These are phyloP conservation scores for Drosophila orosa DNA, from an alignment of 1,140 invertebrate genomes.

Conservation along the genomic window DNA sequence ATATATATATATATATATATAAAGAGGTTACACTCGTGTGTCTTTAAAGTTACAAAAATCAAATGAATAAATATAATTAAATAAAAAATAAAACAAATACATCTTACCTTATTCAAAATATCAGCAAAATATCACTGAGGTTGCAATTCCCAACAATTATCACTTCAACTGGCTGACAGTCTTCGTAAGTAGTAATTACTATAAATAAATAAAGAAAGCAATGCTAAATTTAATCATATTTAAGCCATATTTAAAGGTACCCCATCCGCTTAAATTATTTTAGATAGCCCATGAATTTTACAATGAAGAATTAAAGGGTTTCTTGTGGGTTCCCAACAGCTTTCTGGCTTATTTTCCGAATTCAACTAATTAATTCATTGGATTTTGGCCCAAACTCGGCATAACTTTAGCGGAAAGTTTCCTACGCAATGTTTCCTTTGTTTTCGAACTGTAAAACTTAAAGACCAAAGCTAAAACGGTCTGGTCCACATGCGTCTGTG, in stretches of 20 bases:
- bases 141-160: not conserved
- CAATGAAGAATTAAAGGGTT: conserved; percentile 50
- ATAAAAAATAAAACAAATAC: not conserved
- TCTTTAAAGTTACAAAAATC: conserved; percentile 52
- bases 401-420: conserved; percentile 68
- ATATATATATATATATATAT: conserved; percentile 21
- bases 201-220: not conserved
- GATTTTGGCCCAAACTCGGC: conserved; percentile 45
- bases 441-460: conserved; percentile 50
- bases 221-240: not conserved
- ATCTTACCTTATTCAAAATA: not conserved
- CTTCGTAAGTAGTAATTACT: not conserved
- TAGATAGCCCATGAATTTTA: conserved; percentile 44
- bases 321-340: conserved; percentile 16
- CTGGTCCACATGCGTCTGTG: conserved; percentile 51
- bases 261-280: conserved; percentile 23
- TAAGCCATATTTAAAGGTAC: not conserved
- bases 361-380: conserved; percentile 80
- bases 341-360: conserved; percentile 40
- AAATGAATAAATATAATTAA: conserved; percentile 41
- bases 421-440: conserved; percentile 35
- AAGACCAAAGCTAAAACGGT: conserved; percentile 48
- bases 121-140: not conserved
- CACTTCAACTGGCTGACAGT: not conserved
- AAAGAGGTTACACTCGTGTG: conserved; percentile 26